phyloP scores from a whole-genome alignment of 2,888 invertebrate genomes.

The Altica lythri region DNA sequence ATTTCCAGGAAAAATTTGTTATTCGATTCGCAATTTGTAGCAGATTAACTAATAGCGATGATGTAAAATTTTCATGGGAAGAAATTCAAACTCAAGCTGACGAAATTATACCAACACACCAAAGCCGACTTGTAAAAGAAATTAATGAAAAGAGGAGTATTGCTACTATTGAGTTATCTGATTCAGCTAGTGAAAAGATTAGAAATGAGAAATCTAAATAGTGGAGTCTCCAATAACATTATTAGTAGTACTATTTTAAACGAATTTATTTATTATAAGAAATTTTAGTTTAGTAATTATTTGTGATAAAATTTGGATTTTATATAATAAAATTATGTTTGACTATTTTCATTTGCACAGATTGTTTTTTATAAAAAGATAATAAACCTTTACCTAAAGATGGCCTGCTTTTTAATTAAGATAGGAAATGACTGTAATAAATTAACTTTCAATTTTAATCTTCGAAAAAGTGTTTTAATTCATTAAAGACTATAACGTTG shows the following conservation, averaged over 20 bases:
- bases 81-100: slow-evolving; percentile 46
- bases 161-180: slow-evolving; percentile 29
- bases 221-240: slow-evolving; percentile 5
- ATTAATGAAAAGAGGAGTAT: slow-evolving; percentile 33
- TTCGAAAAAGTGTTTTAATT: no score
- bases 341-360: not conserved
- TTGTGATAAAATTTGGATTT: slow-evolving; percentile 18
- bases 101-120: slow-evolving; percentile 37
- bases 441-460: no score
- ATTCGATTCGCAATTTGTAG: slow-evolving; percentile 86
- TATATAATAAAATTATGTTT: slow-evolving; percentile 4
- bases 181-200: slow-evolving; percentile 38
- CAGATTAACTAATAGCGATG: slow-evolving; percentile 68
- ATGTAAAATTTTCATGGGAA: slow-evolving; percentile 75
- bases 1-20: slow-evolving; percentile 68
- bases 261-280: slow-evolving; percentile 36
- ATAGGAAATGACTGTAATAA: no score
- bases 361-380: not conserved
- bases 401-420: no score
- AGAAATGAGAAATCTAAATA: slow-evolving; percentile 45
- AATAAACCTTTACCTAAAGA: no score
- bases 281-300: slow-evolving; percentile 16
- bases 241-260: slow-evolving; percentile 17
- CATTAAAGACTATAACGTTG: no score
- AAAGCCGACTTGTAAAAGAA: slow-evolving; percentile 18